Evolutionary conservation across 1,140 invertebrate genomes (phyloP), one percentile per base, ranked within the genome.

Genomic region (Heliconius hewitsoni): DNA sequence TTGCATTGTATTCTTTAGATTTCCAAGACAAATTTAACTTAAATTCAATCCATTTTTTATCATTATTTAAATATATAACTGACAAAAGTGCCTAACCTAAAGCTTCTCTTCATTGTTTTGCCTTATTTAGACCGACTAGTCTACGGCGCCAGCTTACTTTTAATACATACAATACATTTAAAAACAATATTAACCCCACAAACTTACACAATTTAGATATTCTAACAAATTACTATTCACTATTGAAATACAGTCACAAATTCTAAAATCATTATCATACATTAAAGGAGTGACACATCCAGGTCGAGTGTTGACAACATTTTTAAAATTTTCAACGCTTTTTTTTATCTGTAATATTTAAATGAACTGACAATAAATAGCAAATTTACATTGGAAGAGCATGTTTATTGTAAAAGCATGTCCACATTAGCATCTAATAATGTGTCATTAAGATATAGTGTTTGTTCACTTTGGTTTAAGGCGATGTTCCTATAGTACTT

Each of bases 391-490:
- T 76, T 42, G 34, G 66, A 76, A 70, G 66, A 76, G 60, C 60
- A 66, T 76, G 60, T 46, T 66, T 42, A 66, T 46, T 73, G 74
- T 87, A 86, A 88, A 85, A 86, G 82, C 85, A 66, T 82, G 77
- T 73, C 72, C 60, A 78, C 81, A 88, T 89, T 89, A 85, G 81
- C 84, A 89, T 87, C 66, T 66, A 74, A 76, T 80, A 84, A 83
- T 83, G 80, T 79, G 78, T 82, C 83, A 82, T 85, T 85, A 85
- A 83, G 80, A 86, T 82, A 85, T 84, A 78, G 77, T 27, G 57
- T 57, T 50, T 50, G 76, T 75, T 50, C 30, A 70, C n/a, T 42
- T 76, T 39, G 23, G 23, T 30, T 66, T 70, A 60, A 70, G 23
- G 74, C 66, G 74, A 76, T 46, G 74, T 46, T 46, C 42, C 66